Evolutionary conservation across 2,113 vertebrate genomes (phyloP).

Genomic region (Anas platyrhynchos): DNA sequence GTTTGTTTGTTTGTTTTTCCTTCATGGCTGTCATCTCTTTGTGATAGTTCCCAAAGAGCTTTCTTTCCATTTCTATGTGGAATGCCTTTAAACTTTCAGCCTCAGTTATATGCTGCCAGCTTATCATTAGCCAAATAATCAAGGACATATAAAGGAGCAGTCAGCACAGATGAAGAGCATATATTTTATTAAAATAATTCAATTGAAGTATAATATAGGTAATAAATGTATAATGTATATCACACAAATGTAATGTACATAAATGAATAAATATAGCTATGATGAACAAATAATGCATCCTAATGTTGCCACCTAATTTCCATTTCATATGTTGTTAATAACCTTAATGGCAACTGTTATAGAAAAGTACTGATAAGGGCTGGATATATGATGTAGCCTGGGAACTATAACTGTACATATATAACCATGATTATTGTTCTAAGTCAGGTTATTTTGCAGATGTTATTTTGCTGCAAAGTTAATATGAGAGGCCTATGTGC

Average conservation of each 20-base stretch:
- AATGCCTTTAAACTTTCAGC: accelerated
- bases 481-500: background rate
- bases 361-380: background rate
- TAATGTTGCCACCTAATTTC: background rate
- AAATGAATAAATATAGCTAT: background rate
- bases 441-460: background rate
- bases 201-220: background rate
- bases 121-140: background rate
- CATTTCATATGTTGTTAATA: background rate
- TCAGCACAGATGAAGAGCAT: background rate
- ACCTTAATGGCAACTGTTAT: background rate
- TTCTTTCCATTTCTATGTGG: background rate
- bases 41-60: background rate
- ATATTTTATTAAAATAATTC: background rate
- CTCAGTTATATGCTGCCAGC: background rate
- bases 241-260: background rate
- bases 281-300: background rate
- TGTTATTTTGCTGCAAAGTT: background rate
- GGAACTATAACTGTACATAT: background rate
- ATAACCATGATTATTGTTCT: background rate
- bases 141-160: background rate
- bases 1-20: background rate
- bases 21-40: background rate
- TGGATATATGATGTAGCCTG: background rate
- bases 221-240: background rate